Conservation (phyloP, 1,140 invertebrate species). For the Temnothorax nylanderi region DNA sequence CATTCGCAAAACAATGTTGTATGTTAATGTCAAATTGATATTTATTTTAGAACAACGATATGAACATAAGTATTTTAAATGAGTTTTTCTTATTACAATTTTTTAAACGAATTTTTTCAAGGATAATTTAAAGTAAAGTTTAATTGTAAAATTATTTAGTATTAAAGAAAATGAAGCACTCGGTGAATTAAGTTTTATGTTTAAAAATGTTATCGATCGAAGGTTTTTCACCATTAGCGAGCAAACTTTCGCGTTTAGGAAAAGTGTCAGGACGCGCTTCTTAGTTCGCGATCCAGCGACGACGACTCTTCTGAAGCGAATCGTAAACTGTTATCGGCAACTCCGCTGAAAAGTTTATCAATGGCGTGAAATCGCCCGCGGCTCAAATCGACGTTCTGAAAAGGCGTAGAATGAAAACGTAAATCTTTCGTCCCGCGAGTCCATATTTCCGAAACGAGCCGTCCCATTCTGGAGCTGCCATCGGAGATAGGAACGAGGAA, state of each 20-base stretch:
- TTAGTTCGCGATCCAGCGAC: conserved; percentile 34
- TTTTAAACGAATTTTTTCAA: background rate
- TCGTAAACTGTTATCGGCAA: conserved; percentile 63
- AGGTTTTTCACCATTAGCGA: conserved; percentile 16
- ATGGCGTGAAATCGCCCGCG: conserved; percentile 55
- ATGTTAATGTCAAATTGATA: background rate
- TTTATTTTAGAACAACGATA: background rate
- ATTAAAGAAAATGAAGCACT: background rate
- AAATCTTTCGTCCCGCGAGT: conserved; percentile 20
- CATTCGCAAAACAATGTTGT: background rate
- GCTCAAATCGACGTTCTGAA: conserved; percentile 53
- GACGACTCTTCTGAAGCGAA: conserved; percentile 60
- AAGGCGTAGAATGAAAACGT: conserved; percentile 35
- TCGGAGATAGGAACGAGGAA: conserved; percentile 67
- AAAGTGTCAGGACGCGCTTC: background rate
- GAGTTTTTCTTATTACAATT: background rate
- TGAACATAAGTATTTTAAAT: background rate
- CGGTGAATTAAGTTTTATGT: background rate
- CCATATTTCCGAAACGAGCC: conserved; percentile 66
- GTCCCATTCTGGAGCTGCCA: conserved; percentile 51
- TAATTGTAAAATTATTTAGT: conserved; percentile 9
- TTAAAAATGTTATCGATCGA: conserved; percentile 24
- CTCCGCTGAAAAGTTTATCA: conserved; percentile 62
- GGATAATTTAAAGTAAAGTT: background rate
- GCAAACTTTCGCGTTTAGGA: background rate